These are phyloP conservation scores for Ambastaia sidthimunki DNA, from an alignment of 2,797 vertebrate genomes.

Conservation along the genomic window DNA sequence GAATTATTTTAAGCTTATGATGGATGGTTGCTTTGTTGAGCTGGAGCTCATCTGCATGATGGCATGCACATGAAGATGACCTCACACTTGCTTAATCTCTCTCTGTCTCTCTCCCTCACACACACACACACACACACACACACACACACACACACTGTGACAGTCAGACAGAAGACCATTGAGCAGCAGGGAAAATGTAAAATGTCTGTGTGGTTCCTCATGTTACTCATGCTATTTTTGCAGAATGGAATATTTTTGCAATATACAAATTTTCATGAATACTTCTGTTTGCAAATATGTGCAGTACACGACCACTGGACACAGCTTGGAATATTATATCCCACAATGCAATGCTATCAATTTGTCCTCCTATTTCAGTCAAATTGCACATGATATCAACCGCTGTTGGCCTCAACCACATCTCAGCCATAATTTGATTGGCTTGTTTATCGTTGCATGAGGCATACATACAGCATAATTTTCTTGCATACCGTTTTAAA, in stretches of 20 bases:
- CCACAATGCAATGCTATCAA: no score
- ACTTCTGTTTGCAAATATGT: no score
- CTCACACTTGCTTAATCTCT: neutral
- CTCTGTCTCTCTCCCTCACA: neutral
- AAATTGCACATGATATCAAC: no score
- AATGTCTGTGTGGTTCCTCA: conserved; percentile 2
- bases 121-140: conserved; percentile 22
- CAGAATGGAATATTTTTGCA: neutral
- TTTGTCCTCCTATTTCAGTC: no score
- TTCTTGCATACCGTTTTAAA: neutral
- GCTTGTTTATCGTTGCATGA: no score
- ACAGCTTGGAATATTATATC: neutral
- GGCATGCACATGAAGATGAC: conserved; percentile 31
- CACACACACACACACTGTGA: conserved; percentile 8
- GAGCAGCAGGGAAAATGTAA: conserved; percentile 18
- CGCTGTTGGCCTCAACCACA: no score
- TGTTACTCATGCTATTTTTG: neutral
- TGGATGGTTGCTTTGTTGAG: conserved; percentile 21
- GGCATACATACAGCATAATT: no score
- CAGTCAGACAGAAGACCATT: conserved; percentile 24
- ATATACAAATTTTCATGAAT: neutral
- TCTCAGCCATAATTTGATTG: no score
- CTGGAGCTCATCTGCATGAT: conserved; percentile 22
- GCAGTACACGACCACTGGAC: no score
- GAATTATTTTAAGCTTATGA: conserved; percentile 14